These are phyloP conservation scores for Tadarida brasiliensis DNA, from an alignment of 2,797 vertebrate species.

Conservation along the genomic window DNA sequence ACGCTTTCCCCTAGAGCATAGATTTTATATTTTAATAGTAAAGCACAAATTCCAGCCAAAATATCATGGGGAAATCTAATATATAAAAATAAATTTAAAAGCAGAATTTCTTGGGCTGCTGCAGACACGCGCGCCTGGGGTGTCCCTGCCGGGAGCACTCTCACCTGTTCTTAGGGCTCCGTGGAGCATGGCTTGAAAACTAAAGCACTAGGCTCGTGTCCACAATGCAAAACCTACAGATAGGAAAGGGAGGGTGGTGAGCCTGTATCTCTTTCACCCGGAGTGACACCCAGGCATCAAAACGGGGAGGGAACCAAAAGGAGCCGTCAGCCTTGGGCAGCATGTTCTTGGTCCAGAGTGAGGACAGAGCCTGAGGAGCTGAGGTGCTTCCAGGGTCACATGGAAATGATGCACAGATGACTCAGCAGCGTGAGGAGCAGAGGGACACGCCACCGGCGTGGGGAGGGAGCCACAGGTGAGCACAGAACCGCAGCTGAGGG, in stretches of 20 bases:
- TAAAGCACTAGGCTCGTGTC: background rate
- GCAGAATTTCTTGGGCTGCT: background rate
- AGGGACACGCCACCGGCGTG: background rate
- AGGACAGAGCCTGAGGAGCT: too few species aligned
- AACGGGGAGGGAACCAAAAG: background rate
- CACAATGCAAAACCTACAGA: background rate
- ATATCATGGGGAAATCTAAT: background rate
- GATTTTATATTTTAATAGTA: background rate
- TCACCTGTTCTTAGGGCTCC: background rate
- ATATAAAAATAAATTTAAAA: background rate
- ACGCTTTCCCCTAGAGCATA: background rate
- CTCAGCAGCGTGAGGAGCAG: background rate
- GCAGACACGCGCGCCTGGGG: rapidly evolving
- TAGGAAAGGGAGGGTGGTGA: background rate
- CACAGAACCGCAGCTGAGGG: rapidly evolving
- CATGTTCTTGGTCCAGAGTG: rapidly evolving
- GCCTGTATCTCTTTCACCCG: too few species aligned
- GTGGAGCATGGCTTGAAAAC: background rate
- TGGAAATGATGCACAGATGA: background rate
- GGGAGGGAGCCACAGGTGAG: rapidly evolving
- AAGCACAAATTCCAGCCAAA: background rate
- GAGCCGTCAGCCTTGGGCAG: background rate
- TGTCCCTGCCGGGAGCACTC: rapidly evolving
- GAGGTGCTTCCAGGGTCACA: rapidly evolving
- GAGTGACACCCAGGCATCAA: background rate